These are phyloP conservation scores for Xestia xanthographa DNA, from an alignment of 2,888 invertebrate genomes.

Conservation along the genomic window DNA sequence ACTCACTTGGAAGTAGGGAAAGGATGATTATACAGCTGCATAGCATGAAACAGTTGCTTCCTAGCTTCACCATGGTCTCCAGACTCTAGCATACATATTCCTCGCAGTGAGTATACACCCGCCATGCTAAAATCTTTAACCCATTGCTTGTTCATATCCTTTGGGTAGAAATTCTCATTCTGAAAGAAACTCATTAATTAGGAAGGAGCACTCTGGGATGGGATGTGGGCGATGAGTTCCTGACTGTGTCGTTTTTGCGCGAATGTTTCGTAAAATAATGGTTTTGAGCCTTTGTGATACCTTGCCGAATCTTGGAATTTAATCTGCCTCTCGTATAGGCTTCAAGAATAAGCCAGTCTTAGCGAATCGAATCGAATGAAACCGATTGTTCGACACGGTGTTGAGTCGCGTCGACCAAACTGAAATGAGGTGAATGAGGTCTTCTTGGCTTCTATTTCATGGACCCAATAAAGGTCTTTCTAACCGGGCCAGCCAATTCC, in stretches of 20 bases:
- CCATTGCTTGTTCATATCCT: conserved; percentile 73
- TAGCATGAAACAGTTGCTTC: conserved; percentile 75
- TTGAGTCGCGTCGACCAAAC: neutral
- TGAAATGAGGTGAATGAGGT: neutral
- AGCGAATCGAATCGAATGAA: neutral
- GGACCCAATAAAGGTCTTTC: neutral
- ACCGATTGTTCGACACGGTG: neutral
- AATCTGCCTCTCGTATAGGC: neutral
- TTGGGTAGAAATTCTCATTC: conserved; percentile 65
- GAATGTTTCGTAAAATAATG: neutral
- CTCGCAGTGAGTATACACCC: conserved; percentile 76
- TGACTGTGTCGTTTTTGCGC: neutral
- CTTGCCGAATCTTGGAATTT: neutral
- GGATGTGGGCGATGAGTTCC: neutral
- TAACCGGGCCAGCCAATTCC: neutral
- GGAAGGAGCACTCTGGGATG: neutral
- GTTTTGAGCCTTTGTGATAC: neutral
- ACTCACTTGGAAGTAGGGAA: conserved; percentile 46
- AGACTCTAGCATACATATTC: conserved; percentile 78
- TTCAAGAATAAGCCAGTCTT: neutral
- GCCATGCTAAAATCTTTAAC: conserved; percentile 77
- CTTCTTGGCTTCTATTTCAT: neutral
- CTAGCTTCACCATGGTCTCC: conserved; percentile 78
- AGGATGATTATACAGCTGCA: conserved; percentile 77
- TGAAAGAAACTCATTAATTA: conserved; percentile 35